Percentiles rank a stretch among this genome's conserved stretches.
Conservation (phyloP, 1,140 invertebrate species). For the Anagrus nilaparvatae region DNA sequence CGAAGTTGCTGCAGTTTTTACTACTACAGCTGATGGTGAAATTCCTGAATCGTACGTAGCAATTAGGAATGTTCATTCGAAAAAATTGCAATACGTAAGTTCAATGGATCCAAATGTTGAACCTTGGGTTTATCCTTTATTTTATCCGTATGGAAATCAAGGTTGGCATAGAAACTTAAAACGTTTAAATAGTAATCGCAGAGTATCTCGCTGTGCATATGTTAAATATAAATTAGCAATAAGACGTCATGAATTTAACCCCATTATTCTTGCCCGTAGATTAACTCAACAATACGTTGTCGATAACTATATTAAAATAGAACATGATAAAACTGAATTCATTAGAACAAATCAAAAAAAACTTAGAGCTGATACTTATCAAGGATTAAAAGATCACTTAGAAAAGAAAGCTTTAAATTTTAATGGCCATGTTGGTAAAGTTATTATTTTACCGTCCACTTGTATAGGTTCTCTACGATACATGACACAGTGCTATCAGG, state of each 20-base stretch:
- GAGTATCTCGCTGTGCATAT: conserved; percentile 8
- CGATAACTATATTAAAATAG: conserved; percentile 5
- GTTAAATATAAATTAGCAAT: conserved; percentile 4
- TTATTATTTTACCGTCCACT: conserved; percentile 10
- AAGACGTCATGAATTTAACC: conserved; percentile 1
- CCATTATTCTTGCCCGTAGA: neutral
- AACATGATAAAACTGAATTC: conserved; percentile 5
- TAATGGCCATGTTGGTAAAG: conserved; percentile 5
- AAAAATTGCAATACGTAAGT: neutral
- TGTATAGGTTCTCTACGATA: conserved; percentile 5
- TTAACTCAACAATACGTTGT: conserved; percentile 11
- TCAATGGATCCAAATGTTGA: conserved; percentile 6
- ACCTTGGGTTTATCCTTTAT: conserved; percentile 12
- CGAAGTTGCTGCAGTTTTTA: conserved; percentile 18
- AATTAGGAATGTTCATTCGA: conserved; percentile 3
- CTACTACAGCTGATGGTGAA: conserved; percentile 16
- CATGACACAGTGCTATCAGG: conserved; percentile 9
- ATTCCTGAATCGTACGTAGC: conserved; percentile 17
- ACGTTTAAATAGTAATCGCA: conserved; percentile 2
- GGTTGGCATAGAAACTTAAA: conserved; percentile 12
- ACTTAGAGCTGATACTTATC: conserved; percentile 2
- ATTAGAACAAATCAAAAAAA: conserved; percentile 4
- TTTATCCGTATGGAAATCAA: conserved; percentile 13
- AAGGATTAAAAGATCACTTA: conserved; percentile 4
- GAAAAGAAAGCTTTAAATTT: neutral